phyloP scores from a whole-genome alignment of 2,113 vertebrate species.

The Pantherophis guttatus region DNA sequence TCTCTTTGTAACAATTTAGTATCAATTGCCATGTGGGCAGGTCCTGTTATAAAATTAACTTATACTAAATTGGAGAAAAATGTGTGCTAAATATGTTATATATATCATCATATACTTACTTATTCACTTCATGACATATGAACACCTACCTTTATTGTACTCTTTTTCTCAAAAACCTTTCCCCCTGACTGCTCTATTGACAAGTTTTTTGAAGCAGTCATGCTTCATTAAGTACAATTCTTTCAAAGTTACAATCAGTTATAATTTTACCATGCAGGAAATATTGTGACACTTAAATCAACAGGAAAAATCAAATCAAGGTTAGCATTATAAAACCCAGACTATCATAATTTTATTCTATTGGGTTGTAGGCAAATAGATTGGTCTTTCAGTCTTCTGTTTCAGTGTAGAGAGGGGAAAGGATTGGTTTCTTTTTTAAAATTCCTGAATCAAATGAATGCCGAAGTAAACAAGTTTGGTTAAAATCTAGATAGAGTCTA shows the following conservation, averaged over 20 bases:
- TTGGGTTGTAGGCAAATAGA: background rate
- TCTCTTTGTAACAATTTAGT: background rate
- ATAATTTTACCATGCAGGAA: background rate
- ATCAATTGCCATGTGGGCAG: background rate
- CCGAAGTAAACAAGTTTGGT: background rate
- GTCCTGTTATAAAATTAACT: background rate
- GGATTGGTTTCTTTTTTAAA: background rate
- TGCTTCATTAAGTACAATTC: background rate
- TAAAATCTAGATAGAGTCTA: background rate
- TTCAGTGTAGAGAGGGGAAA: background rate
- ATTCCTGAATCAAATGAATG: background rate
- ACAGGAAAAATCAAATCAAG: background rate
- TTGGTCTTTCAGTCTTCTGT: background rate
- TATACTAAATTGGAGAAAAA: background rate
- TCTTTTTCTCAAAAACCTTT: background rate
- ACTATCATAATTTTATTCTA: background rate
- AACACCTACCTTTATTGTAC: background rate
- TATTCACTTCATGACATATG: background rate
- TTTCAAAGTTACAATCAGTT: background rate
- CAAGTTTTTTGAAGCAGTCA: background rate
- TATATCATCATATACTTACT: background rate
- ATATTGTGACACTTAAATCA: background rate
- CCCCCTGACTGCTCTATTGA: background rate
- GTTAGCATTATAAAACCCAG: background rate
- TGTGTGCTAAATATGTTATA: background rate